Percentiles rank a stretch among this genome's conserved stretches.
These are phyloP conservation scores for Rhinatrema bivittatum DNA, from an alignment of 2,797 vertebrate species.

Conservation along the genomic window DNA sequence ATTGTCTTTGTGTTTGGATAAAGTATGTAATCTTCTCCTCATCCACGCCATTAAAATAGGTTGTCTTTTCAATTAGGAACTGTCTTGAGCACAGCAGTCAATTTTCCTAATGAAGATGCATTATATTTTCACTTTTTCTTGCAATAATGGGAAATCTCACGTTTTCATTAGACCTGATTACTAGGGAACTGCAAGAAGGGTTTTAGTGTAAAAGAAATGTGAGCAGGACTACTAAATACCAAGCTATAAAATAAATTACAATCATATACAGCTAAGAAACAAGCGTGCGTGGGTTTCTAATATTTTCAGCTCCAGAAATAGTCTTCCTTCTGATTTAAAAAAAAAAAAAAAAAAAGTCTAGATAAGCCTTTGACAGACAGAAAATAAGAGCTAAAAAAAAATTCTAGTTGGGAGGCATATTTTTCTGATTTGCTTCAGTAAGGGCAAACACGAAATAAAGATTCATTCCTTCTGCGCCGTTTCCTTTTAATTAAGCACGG, in stretches of 20 bases:
- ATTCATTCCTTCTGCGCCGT: too few relatives aligned
- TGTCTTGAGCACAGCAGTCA: constrained; percentile 56
- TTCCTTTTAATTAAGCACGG: too few relatives aligned
- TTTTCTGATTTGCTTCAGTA: too few relatives aligned
- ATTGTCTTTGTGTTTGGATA: constrained; percentile 75
- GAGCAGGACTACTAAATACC: constrained; percentile 31
- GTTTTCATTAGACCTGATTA: constrained; percentile 56
- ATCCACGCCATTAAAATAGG: constrained; percentile 65
- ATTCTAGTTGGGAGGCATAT: too few relatives aligned
- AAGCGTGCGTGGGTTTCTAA: constrained; percentile 34
- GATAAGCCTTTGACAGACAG: constrained; percentile 25
- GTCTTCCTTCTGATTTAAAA: constrained; percentile 42
- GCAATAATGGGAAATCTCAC: constrained; percentile 48
- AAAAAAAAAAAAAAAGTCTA: constrained; percentile 13
- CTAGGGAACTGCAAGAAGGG: constrained; percentile 36
- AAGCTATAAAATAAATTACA: constrained; percentile 57
- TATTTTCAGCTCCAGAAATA: constrained; percentile 13
- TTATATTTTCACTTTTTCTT: constrained; percentile 45
- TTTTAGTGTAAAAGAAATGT: constrained; percentile 43
- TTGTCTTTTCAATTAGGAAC: constrained; percentile 72
- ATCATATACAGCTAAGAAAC: constrained; percentile 46
- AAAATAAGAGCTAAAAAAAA: constrained; percentile 35
- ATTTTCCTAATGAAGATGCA: constrained; percentile 66
- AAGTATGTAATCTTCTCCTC: constrained; percentile 72
- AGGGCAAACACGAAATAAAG: too few relatives aligned